Evolutionary conservation across 2,797 vertebrate genomes (phyloP), one percentile per base, ranked within the genome.

Genomic region (Monodelphis domestica): DNA sequence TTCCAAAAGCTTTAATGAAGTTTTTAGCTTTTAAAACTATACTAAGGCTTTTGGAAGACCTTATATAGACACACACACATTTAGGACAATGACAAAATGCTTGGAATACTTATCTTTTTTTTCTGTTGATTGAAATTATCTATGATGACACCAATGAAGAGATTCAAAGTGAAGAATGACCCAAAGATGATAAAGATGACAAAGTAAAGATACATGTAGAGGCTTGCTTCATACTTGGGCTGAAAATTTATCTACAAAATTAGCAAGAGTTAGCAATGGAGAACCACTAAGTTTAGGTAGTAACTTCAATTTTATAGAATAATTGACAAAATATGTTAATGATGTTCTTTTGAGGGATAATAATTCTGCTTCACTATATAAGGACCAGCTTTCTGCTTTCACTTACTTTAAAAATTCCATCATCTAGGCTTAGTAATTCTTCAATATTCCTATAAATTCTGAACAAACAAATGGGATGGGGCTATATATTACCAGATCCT

Each of bases 81-180:
- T 92, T 38, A 94, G 30, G 45, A 4, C 5, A 94, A 94, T 96
- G 92, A 97, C 56, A 21, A 94, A 97, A 98, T 87, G 92, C 7
- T 90, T 87, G 84, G 95, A 95, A 97, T 98, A 99, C 99, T 99
- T 99, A 99, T 99, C 99, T 99, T 99, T 98, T 99, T 99, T 98
- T 99, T 99, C 97, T 99, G 99, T 98, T 99, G 99, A 97, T 99
- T 99, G 98, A 99, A 99, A 97, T 99, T 99, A 98, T 99, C 99
- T 97, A 99, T 99, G 97, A 99, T 99, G 97, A 99, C 99, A 96
- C 99, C 99, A 98, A 99, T 99, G 96, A 99, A 99, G 96, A 99
- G 99, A 94, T 99, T 99, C 92, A 99, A 98, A 54, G 99, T 99
- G 98, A 99, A 99, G 98, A 99, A 99, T 0, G 99, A 99, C 94